phyloP scores from a whole-genome alignment of 2,113 vertebrate genomes.

The Pseudois nayaur region DNA sequence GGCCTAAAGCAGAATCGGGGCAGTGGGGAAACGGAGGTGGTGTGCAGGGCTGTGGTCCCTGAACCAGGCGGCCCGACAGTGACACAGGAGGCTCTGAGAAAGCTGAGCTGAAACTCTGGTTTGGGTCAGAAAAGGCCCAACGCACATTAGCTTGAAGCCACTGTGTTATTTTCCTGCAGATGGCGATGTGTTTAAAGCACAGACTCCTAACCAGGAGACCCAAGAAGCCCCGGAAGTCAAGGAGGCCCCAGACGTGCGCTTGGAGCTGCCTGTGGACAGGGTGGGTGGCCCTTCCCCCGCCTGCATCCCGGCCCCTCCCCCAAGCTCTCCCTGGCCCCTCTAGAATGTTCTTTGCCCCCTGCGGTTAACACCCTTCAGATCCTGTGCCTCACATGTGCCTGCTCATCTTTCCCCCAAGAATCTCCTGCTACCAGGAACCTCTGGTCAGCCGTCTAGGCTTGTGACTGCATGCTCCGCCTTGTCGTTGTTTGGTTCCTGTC shows the following conservation, averaged over 20 bases:
- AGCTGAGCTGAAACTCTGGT: too few species aligned
- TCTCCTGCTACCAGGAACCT: neutral
- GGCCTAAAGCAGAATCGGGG: neutral
- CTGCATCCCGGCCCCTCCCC: rapidly evolving
- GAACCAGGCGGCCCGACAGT: neutral
- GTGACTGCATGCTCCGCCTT: rapidly evolving
- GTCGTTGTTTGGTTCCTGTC: too few species aligned
- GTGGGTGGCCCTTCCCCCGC: neutral
- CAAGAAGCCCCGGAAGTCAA: constrained; percentile 22
- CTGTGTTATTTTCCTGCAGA: neutral
- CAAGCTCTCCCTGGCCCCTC: neutral
- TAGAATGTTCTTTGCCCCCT: neutral
- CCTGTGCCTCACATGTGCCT: rapidly evolving
- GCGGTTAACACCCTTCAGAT: neutral
- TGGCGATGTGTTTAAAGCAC: constrained; percentile 41
- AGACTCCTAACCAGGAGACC: neutral
- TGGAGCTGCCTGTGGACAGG: constrained; percentile 51
- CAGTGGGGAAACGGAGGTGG: rapidly evolving
- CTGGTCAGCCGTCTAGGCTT: neutral
- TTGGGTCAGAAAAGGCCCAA: neutral
- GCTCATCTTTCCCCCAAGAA: neutral
- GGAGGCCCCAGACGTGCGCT: constrained; percentile 18
- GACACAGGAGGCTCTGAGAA: neutral
- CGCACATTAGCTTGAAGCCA: neutral
- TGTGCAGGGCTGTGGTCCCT: rapidly evolving